These are phyloP conservation scores for Nomia melanderi DNA, from an alignment of 1,140 invertebrate genomes.

Conservation along the genomic window DNA sequence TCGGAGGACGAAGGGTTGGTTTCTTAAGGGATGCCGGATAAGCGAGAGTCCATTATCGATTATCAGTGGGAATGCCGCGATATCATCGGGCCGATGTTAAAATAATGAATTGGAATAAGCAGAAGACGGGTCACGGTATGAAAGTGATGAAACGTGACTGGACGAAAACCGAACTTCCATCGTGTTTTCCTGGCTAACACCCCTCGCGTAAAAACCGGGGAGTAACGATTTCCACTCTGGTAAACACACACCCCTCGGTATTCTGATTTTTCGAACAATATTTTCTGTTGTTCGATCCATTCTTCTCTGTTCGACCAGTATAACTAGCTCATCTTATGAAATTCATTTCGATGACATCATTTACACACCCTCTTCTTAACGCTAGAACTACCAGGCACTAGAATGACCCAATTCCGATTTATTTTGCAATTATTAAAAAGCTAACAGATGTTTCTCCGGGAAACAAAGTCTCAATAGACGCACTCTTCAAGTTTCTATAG, in stretches of 20 bases:
- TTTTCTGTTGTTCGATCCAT: neutral
- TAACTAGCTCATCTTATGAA: too few relatives aligned
- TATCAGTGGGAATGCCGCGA: constrained; percentile 57
- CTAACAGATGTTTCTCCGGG: too few relatives aligned
- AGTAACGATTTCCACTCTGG: constrained; percentile 7
- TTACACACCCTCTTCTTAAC: too few relatives aligned
- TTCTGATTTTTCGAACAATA: neutral
- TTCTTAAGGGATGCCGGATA: neutral
- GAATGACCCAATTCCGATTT: too few relatives aligned
- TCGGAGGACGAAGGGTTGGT: neutral
- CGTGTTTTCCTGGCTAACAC: constrained; percentile 16
- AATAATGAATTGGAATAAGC: constrained; percentile 72
- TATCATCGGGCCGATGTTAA: constrained; percentile 69
- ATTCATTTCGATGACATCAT: too few relatives aligned
- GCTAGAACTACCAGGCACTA: too few relatives aligned
- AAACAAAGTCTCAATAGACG: too few relatives aligned
- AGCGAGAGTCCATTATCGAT: constrained; percentile 62
- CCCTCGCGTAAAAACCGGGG: too few relatives aligned
- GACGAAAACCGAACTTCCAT: constrained; percentile 62
- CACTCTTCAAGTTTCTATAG: too few relatives aligned
- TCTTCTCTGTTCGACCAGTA: too few relatives aligned
- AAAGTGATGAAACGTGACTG: constrained; percentile 76
- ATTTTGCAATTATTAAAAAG: too few relatives aligned
- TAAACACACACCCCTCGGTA: neutral
- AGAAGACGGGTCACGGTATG: constrained; percentile 60